Evolutionary conservation across 2,888 invertebrate genomes (phyloP).

Genomic region (Periphyllus acericola): DNA sequence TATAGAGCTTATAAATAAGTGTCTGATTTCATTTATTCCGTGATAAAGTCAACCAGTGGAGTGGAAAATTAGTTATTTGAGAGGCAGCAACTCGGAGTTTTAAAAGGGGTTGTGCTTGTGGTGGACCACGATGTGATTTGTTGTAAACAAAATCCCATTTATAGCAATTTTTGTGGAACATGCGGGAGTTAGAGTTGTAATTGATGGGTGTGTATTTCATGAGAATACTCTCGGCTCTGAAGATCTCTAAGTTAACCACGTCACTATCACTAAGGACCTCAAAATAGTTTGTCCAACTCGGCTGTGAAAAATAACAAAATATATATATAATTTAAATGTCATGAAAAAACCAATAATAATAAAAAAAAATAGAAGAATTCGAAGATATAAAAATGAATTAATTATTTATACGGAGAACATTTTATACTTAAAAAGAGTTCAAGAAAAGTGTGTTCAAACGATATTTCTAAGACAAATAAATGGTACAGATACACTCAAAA

Average conservation of each 20-base stretch:
- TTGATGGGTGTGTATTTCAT: not conserved
- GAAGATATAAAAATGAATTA: not conserved
- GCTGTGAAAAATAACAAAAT: not conserved
- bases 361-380: not conserved
- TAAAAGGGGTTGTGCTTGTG: not conserved
- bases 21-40: not conserved
- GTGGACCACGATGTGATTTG: not conserved
- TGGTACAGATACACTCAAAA: no score
- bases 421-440: not conserved
- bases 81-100: not conserved
- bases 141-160: slow-evolving; percentile 1
- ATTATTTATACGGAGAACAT: not conserved
- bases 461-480: no score
- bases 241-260: not conserved
- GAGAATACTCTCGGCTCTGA: not conserved
- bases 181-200: not conserved
- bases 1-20: not conserved
- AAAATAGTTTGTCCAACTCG: not conserved
- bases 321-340: not conserved
- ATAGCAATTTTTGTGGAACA: not conserved
- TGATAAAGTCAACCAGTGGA: not conserved
- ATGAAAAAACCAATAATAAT: not conserved
- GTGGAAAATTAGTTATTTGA: not conserved
- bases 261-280: not conserved
- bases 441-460: not conserved